phyloP scores from a whole-genome alignment of 2,797 vertebrate genomes.

The Tarsius wallacei region DNA sequence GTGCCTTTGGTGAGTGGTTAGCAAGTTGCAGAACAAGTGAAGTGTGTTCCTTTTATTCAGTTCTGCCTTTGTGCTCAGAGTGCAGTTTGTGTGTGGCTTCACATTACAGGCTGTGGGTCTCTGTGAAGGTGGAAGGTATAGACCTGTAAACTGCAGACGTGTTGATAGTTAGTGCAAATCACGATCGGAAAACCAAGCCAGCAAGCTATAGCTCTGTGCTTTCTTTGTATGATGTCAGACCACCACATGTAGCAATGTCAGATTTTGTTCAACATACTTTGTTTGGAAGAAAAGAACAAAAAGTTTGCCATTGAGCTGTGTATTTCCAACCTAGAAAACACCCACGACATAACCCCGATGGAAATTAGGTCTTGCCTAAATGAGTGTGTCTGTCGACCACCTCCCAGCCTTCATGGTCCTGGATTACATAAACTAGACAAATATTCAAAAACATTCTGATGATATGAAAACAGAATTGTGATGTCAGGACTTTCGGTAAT shows the following conservation, averaged over 20 bases:
- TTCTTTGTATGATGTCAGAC: constrained; percentile 53
- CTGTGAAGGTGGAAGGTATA: constrained; percentile 60
- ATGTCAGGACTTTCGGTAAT: constrained; percentile 82
- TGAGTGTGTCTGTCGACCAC: background rate
- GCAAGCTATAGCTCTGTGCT: background rate
- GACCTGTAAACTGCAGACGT: constrained; percentile 68
- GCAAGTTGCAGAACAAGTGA: background rate
- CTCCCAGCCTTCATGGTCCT: background rate
- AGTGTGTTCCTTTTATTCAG: constrained; percentile 60
- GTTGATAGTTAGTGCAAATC: constrained; percentile 73
- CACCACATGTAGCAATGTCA: constrained; percentile 46
- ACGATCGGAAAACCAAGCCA: constrained; percentile 74
- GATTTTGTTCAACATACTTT: constrained; percentile 74
- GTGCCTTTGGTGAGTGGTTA: constrained; percentile 21
- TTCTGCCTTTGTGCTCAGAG: constrained; percentile 49
- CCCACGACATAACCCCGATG: background rate
- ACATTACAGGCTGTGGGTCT: background rate
- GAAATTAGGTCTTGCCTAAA: background rate
- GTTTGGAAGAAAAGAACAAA: constrained; percentile 79
- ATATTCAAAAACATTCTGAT: constrained; percentile 43
- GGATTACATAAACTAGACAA: constrained; percentile 19
- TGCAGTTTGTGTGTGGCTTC: constrained; percentile 64
- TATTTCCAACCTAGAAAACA: constrained; percentile 50
- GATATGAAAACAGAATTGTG: constrained; percentile 65
- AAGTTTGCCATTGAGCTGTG: constrained; percentile 72